These are phyloP conservation scores for Podocnemis expansa DNA, from an alignment of 2,113 vertebrate genomes.

Conservation along the genomic window DNA sequence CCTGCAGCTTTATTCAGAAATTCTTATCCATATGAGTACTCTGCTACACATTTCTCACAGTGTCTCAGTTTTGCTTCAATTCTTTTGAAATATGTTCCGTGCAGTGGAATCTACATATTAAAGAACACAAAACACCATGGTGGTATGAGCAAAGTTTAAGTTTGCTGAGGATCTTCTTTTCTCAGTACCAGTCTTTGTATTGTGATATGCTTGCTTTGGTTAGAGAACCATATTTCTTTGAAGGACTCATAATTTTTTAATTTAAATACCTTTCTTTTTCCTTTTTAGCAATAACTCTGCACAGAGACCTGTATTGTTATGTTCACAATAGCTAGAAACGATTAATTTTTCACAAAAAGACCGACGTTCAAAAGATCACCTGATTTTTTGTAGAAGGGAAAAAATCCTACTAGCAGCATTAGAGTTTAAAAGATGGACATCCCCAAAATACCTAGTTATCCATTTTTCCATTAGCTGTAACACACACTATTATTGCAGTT, in stretches of 20 bases:
- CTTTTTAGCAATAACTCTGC: background rate
- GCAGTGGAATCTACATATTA: background rate
- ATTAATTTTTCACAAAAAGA: background rate
- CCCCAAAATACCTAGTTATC: conserved; percentile 6
- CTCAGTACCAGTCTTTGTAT: background rate
- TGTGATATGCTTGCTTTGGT: background rate
- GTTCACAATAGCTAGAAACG: background rate
- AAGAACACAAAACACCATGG: background rate
- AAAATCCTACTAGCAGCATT: conserved; percentile 32
- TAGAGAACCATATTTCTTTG: background rate
- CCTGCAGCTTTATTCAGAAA: background rate
- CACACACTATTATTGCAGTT: conserved; percentile 34
- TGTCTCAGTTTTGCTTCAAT: background rate
- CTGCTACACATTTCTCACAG: background rate
- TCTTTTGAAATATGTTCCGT: background rate
- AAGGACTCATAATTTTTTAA: background rate
- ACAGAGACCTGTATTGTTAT: background rate
- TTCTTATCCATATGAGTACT: background rate
- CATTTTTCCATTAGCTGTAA: conserved; percentile 52
- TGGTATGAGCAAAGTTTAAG: background rate
- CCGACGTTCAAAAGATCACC: background rate
- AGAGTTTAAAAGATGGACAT: conserved; percentile 11
- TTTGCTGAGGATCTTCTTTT: background rate
- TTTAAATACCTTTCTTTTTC: background rate
- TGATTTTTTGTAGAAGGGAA: background rate